Evolutionary conservation across 2,888 invertebrate species (phyloP).

Genomic region (Xanthorhoe designata): DNA sequence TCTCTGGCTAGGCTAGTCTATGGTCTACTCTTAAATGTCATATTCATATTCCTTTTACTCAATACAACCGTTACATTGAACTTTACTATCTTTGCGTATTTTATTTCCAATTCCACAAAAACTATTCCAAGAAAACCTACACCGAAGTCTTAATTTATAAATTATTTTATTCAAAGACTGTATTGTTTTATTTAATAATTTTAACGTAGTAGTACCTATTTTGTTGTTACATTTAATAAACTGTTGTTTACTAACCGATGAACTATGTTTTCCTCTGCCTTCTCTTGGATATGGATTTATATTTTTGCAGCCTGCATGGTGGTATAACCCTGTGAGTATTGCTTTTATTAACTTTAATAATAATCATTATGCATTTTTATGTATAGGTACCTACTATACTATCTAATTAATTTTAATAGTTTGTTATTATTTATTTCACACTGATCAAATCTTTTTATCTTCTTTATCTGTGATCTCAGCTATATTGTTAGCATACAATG

Average conservation of each 20-base stretch:
- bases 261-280: slow-evolving; percentile 58
- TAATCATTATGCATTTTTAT: no score
- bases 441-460: background rate
- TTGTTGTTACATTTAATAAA: slow-evolving; percentile 45
- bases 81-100: no score
- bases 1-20: no score
- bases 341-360: slow-evolving; percentile 15
- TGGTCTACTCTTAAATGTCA: no score
- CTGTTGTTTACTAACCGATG: slow-evolving; percentile 42
- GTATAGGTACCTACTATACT: background rate
- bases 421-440: background rate
- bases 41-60: no score
- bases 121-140: background rate
- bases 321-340: slow-evolving; percentile 96
- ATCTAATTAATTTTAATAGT: background rate
- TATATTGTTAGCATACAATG: background rate
- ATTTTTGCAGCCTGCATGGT: slow-evolving; percentile 93
- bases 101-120: no score
- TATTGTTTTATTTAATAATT: slow-evolving; percentile 26
- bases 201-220: slow-evolving; percentile 29
- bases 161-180: slow-evolving; percentile 24
- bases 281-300: slow-evolving; percentile 61
- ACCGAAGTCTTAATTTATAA: slow-evolving; percentile 26
- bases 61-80: no score
- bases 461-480: background rate